Base-by-base conservation (phyloP, 2,888 invertebrate genomes). In the Cephonodes hylas region DNA sequence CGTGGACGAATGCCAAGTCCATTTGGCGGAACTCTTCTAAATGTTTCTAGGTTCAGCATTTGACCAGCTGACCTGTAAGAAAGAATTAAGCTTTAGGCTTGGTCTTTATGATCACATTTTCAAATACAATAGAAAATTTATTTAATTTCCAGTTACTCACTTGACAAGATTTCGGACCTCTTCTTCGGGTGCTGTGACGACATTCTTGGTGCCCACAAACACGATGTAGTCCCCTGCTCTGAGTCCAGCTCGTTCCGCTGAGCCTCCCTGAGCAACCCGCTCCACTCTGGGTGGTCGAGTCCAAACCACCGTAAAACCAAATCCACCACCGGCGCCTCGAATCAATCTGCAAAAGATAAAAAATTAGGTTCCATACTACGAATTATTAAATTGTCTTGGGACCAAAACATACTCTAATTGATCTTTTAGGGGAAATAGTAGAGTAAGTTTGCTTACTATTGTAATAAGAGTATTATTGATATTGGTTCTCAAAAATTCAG, bases 221-320 rank as follows among this genome's bases (percentile, higher is more conserved):
- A 97, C 97, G 67, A 97, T 95, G 87, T 97, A 96, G 84, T 97
- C 97, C 15, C 97, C 97, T 1, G 97, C 96, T 66, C 95, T 88
- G 10, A 97, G 94, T 4, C 97, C 97, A 3, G 96, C 96, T n/a
- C 95, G 94, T 66, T 97, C 97, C 0, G 97, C 97, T 4, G 97
- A 96, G 13, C 96, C 93, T 2, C 96, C 96, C 0, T 95, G 94
- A 64, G 97, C 97, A 13, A 97, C 96, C 63, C 97, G 93, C 80
- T 97, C 97, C 46, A 97, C 96, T 22, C 97, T 93, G 3, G 97
- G 97, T 0, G 97, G 97, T 76, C 96, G 95, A 5, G 97, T 97
- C 97, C 97, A 97, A 0, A 97, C 97, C 60, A 97, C 95, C 4
- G 97, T 97, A 87, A 97, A 97, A 15, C 97, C 97, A 73, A 96